phyloP scores from a whole-genome alignment of 2,113 vertebrate genomes.

The Notiomystis cincta region DNA sequence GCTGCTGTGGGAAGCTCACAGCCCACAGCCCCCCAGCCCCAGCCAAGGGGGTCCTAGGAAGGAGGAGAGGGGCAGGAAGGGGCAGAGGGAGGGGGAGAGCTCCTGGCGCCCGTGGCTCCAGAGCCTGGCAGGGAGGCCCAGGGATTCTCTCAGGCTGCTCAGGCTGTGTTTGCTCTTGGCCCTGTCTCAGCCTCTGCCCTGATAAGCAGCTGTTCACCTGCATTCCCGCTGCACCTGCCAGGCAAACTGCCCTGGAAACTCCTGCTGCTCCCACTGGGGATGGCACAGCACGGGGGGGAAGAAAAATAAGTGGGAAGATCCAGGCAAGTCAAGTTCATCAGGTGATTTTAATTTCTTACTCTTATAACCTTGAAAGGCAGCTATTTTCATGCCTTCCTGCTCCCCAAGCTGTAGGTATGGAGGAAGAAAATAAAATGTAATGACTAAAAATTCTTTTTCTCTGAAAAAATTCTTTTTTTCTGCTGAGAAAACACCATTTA shows the following conservation, averaged over 20 bases:
- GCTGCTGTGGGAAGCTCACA: neutral
- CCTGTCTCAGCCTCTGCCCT: neutral
- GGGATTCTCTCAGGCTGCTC: neutral
- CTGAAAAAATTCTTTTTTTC: neutral
- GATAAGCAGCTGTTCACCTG: neutral
- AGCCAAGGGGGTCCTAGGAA: neutral
- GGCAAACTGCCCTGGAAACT: neutral
- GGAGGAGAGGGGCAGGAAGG: neutral
- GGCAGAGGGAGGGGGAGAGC: neutral
- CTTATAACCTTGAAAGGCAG: neutral
- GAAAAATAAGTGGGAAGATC: accelerated
- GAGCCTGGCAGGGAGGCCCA: neutral
- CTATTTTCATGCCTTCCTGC: neutral
- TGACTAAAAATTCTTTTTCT: neutral
- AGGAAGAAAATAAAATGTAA: neutral
- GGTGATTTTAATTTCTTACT: neutral
- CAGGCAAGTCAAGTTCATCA: neutral
- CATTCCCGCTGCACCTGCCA: neutral
- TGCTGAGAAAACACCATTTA: neutral
- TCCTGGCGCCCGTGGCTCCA: accelerated
- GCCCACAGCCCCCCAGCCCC: neutral
- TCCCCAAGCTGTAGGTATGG: too few species aligned
- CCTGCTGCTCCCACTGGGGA: accelerated
- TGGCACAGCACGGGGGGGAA: neutral
- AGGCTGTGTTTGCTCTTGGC: neutral